These are phyloP conservation scores for Drosophila mimica DNA, from an alignment of 2,888 invertebrate genomes.

Conservation along the genomic window DNA sequence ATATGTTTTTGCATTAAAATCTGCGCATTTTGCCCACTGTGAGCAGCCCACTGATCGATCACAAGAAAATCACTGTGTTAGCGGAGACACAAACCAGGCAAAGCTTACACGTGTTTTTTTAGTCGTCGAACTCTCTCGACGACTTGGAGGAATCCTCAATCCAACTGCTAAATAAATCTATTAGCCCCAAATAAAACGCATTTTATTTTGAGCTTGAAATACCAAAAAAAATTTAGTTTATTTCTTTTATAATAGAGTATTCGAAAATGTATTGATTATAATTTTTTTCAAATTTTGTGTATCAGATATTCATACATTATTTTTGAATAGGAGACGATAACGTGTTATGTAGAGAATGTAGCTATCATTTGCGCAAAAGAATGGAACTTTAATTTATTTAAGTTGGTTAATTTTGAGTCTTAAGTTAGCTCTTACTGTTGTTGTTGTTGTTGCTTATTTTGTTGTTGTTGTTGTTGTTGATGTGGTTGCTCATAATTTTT, in stretches of 20 bases:
- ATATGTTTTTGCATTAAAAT: neutral
- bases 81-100: neutral
- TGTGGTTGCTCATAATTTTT: neutral
- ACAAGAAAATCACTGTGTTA: neutral
- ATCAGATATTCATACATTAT: conserved; percentile 11
- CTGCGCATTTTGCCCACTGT: neutral
- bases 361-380: conserved; percentile 41
- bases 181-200: neutral
- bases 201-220: conserved; percentile 61
- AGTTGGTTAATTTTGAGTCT: conserved; percentile 27
- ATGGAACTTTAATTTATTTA: conserved; percentile 39
- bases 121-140: neutral
- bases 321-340: conserved; percentile 25
- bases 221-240: conserved; percentile 67
- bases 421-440: neutral
- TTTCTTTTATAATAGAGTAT: conserved; percentile 56
- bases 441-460: neutral
- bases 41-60: neutral
- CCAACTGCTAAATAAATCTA: neutral
- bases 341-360: conserved; percentile 17
- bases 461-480: neutral
- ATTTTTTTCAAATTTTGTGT: conserved; percentile 18
- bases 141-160: neutral
- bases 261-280: conserved; percentile 57
- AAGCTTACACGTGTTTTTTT: neutral